Conservation (phyloP, 2,113 vertebrate species). For the Jaculus jaculus region DNA sequence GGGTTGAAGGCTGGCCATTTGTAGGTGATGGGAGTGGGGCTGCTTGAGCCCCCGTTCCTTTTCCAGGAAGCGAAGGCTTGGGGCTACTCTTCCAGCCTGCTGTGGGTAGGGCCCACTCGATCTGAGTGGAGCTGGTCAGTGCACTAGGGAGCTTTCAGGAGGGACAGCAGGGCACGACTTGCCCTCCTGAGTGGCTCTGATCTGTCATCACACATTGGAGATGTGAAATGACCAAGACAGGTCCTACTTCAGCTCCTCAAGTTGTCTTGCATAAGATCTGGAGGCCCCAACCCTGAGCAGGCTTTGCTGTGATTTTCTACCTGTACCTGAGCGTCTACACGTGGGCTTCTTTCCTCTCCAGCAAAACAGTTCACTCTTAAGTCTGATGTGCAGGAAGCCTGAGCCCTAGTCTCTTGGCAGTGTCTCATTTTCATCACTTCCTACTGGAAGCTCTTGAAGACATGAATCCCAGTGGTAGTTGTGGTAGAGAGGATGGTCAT, state of each 20-base stretch:
- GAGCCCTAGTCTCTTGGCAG: neutral
- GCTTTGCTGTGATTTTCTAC: neutral
- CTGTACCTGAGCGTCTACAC: neutral
- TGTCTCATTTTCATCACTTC: neutral
- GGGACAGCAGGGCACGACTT: neutral
- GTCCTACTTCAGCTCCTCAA: neutral
- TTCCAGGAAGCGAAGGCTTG: neutral
- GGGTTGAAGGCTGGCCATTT: neutral
- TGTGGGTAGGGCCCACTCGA: neutral
- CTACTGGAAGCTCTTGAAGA: neutral
- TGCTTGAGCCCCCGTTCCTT: neutral
- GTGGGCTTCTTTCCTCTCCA: neutral
- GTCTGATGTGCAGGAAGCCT: neutral
- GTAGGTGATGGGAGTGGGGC: neutral
- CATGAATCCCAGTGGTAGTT: neutral
- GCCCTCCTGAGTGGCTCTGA: neutral
- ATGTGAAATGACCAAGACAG: neutral
- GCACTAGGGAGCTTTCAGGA: neutral
- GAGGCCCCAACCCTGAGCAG: neutral
- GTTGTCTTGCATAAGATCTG: neutral
- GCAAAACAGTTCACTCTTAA: neutral
- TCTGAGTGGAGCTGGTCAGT: neutral
- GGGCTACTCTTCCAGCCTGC: neutral
- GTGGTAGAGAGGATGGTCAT: fast-evolving
- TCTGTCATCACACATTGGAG: neutral